Base-by-base conservation (phyloP, 2,797 vertebrate genomes). In the Carapus acus region DNA sequence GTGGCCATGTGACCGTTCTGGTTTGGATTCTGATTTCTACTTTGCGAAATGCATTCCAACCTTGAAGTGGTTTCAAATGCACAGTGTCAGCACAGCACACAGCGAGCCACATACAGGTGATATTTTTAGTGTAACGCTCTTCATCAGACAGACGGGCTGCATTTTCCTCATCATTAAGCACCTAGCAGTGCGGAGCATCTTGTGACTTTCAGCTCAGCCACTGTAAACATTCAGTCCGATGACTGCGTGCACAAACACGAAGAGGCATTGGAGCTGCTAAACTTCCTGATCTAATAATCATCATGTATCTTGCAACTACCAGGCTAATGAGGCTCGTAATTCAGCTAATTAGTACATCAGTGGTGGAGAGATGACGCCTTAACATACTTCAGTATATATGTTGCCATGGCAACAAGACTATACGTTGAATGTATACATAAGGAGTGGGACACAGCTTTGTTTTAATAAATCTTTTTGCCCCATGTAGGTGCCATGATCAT, bases 81-180 rank as follows among this genome's bases (percentile, higher is more conserved):
- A 21, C 23, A 29, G 6, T 33, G 31, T 33, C 8, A 33, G 6
- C 31, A 33, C 9, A 33, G 2, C 14, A 13, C 8, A 33, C 24
- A 33, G 8, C 11, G 8, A 7, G 11, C 31, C 6, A 11, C 11
- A 39, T 36, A 11, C 8, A 52, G 16, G 34, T n/a, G 7, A 49
- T 16, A 41, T 27, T 44, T 22, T n/a, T 8, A 42, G 41, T n/a
- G 39, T 12, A 11, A 18, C 0, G 1, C 12, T 23, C 22, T 44
- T 39, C 37, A 16, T 45, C 18, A 38, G 12, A 49, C 38, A 31
- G 6, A 11, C 15, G 3, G 3, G 11, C 8, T 7, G 12, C 17
- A 7, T 23, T 57, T 65, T 60, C 58, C 52, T 54, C 51, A 34
- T 4, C 16, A 56, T 59, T 54, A 43, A 31, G 27, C 9, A 51